These are phyloP conservation scores for Rosalia funebris DNA, from an alignment of 2,888 invertebrate species.

Conservation along the genomic window DNA sequence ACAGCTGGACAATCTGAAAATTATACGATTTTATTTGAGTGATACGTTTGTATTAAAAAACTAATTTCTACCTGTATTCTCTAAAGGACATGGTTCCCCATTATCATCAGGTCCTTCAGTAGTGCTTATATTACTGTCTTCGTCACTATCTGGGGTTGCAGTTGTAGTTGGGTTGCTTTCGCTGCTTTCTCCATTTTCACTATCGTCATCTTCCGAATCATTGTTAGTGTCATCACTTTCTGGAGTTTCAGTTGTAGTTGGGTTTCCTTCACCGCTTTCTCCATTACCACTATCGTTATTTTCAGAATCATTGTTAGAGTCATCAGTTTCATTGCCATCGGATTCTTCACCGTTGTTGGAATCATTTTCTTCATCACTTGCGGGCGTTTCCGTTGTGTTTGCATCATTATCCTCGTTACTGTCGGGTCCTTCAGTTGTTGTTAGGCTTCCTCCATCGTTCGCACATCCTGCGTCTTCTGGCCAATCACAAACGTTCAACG, in stretches of 20 bases:
- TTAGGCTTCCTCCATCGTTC: neutral
- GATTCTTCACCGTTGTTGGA: neutral
- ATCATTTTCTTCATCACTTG: neutral
- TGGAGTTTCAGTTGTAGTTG: neutral
- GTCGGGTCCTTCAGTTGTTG: slow-evolving; percentile 16
- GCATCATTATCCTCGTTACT: neutral
- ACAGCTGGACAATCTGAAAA: slow-evolving; percentile 34
- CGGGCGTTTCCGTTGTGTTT: neutral
- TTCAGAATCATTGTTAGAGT: neutral
- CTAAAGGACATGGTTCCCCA: neutral
- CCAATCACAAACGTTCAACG: slow-evolving; percentile 45
- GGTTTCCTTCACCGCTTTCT: neutral
- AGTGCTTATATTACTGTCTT: neutral
- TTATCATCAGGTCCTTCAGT: neutral
- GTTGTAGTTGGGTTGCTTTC: neutral
- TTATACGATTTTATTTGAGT: neutral
- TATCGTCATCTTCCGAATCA: neutral
- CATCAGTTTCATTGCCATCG: neutral
- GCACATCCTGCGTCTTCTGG: slow-evolving; percentile 42
- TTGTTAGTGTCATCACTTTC: neutral
- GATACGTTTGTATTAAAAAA: neutral
- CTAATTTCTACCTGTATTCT: neutral
- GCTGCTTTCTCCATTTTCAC: neutral
- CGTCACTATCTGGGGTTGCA: neutral
- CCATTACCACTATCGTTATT: slow-evolving; percentile 7